These are phyloP conservation scores for Phyto melanocephala DNA, from an alignment of 2,888 invertebrate genomes.

Conservation along the genomic window DNA sequence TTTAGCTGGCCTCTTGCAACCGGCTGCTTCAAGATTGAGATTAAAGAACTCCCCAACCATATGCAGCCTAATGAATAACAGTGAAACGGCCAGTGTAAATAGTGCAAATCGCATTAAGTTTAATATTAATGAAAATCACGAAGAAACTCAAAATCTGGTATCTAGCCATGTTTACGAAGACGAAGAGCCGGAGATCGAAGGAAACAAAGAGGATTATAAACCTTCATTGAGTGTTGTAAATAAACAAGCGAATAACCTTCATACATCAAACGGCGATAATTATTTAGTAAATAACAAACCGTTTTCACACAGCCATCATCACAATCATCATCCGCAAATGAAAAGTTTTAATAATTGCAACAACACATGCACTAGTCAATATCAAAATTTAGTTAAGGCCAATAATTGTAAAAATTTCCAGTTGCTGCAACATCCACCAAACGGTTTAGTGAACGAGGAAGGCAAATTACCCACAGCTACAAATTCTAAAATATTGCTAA, in stretches of 20 bases:
- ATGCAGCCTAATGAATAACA: slow-evolving; percentile 69
- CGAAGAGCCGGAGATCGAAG: slow-evolving; percentile 23
- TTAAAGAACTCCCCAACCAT: slow-evolving; percentile 73
- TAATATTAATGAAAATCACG: slow-evolving; percentile 50
- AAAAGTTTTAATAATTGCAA: slow-evolving; percentile 35
- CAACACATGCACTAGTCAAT: slow-evolving; percentile 38
- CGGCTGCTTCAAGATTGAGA: slow-evolving; percentile 64
- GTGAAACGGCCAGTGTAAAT: slow-evolving; percentile 68
- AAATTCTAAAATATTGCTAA: neutral
- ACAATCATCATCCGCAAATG: neutral
- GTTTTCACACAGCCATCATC: slow-evolving; percentile 2
- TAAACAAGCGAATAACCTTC: neutral
- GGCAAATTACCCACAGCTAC: slow-evolving; percentile 34
- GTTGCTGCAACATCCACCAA: slow-evolving; percentile 69
- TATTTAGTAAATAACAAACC: slow-evolving; percentile 18
- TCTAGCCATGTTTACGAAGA: slow-evolving; percentile 32
- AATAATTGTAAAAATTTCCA: slow-evolving; percentile 74
- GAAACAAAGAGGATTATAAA: slow-evolving; percentile 7
- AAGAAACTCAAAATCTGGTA: slow-evolving; percentile 55
- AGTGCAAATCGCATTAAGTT: slow-evolving; percentile 72
- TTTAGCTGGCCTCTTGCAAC: slow-evolving; percentile 72
- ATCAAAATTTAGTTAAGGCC: slow-evolving; percentile 72
- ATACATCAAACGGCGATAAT: slow-evolving; percentile 9
- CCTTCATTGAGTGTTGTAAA: neutral
- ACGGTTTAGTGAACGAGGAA: slow-evolving; percentile 54